phyloP scores from a whole-genome alignment of 2,797 vertebrate species.

The Erpetoichthys calabaricus region DNA sequence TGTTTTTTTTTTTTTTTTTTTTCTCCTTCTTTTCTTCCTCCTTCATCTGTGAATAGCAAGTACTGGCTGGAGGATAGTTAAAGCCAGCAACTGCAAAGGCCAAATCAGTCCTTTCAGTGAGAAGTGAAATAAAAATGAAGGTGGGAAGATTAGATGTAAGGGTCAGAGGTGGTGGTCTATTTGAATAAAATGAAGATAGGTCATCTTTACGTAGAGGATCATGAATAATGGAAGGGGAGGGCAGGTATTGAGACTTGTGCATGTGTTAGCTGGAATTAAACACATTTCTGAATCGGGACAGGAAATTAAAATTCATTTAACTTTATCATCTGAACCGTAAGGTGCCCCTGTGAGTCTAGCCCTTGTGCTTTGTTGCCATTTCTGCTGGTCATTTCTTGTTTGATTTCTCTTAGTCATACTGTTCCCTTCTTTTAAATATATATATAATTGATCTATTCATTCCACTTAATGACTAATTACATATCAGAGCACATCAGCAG shows the following conservation, averaged over 20 bases:
- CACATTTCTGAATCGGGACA: too few species aligned
- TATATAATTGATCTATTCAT: conserved; percentile 96
- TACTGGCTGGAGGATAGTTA: conserved; percentile 59
- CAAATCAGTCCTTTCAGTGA: conserved; percentile 11
- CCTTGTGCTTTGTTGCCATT: conserved; percentile 10
- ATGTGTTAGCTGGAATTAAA: too few species aligned
- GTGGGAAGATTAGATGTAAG: too few species aligned
- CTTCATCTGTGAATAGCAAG: conserved; percentile 60
- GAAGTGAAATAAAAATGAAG: too few species aligned
- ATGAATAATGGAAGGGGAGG: too few species aligned
- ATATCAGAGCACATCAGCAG: conserved; percentile 93
- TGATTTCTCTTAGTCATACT: conserved; percentile 81
- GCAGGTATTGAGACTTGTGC: too few species aligned
- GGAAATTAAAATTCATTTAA: too few species aligned
- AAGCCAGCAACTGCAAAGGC: conserved; percentile 49
- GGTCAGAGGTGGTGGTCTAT: too few species aligned
- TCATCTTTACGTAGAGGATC: too few species aligned
- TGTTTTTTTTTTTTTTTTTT: conserved; percentile 48
- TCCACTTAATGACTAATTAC: conserved; percentile 98
- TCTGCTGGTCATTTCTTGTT: conserved; percentile 48
- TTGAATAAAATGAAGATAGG: too few species aligned
- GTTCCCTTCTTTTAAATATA: conserved; percentile 47
- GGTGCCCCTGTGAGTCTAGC: too few species aligned
- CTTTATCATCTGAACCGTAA: too few species aligned
- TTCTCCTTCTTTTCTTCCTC: conserved; percentile 24